These are phyloP conservation scores for Myotis lucifugus DNA, from an alignment of 2,113 vertebrate species.

Conservation along the genomic window DNA sequence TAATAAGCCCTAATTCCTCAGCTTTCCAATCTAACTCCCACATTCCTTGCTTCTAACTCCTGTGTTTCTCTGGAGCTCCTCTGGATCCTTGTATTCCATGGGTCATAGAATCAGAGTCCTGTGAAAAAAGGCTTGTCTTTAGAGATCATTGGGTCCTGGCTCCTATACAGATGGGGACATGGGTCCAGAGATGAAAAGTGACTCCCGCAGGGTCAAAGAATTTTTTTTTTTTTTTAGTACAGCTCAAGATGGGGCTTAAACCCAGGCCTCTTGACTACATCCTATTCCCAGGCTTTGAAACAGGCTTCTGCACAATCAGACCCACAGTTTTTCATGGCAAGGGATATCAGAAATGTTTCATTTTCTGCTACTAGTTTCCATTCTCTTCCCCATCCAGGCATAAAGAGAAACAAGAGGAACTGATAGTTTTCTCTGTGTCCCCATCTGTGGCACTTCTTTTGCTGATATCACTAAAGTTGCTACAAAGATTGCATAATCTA, in stretches of 20 bases:
- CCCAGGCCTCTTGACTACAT: neutral
- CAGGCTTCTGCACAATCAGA: neutral
- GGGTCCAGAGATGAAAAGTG: neutral
- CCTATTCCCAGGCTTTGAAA: neutral
- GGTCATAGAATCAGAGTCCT: neutral
- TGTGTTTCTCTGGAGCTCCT: neutral
- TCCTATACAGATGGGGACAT: neutral
- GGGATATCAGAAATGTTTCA: constrained; percentile 30
- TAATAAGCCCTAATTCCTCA: neutral
- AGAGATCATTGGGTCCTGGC: neutral
- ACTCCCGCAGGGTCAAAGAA: neutral
- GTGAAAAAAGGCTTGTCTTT: neutral
- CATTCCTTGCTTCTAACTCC: neutral
- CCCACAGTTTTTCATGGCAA: neutral
- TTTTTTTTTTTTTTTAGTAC: neutral
- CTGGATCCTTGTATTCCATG: neutral
- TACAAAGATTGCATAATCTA: neutral
- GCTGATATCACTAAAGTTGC: constrained; percentile 16
- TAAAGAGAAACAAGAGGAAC: constrained; percentile 38
- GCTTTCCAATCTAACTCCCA: neutral
- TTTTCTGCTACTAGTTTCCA: constrained; percentile 28
- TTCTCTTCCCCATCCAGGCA: neutral
- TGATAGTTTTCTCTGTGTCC: neutral
- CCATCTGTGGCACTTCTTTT: neutral
- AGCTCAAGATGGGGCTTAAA: neutral